Base-by-base conservation (phyloP, 2,888 invertebrate genomes). In the Caenorhabditis sp. region DNA sequence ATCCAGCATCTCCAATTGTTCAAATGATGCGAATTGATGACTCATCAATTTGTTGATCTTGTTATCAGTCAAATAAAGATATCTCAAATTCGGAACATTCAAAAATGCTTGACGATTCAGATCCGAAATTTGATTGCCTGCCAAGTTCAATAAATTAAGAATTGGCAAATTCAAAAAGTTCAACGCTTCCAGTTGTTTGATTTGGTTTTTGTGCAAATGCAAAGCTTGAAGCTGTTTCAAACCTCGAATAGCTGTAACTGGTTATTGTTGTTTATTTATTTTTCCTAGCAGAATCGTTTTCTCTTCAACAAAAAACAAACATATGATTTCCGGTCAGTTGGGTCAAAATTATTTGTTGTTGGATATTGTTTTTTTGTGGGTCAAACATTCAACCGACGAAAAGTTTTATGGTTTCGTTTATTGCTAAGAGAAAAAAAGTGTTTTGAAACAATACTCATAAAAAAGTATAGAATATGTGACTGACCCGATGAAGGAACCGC, bases 91-190 rank as follows among this genome's bases (percentile, higher is more conserved):
- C 25, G 88, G 88, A 25, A 87, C 87, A 67, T 88, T 88, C 23
- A 88, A 71, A 61, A 88, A 86, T 7, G 86, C 86, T 74, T 87
- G 84, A 31, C 80, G 73, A 50, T 80, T 80, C 14, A 80, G 58
- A 2, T 77, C 80, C 2, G 71, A 59, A 63, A 87, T 87, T 31
- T 77, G 66, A 62, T 88, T 88, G 23, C 69, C 67, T 3, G 87
- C 86, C 63, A 87, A 68, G 63, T 38, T 88, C 14, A 88, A 79
- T 8, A 88, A 72, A 31, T 84, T 85, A 31, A 88, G 71, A 20
- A 83, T 80, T 4, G 88, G 88, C 17, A 88, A 78, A 66, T 88
- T 88, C 80, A 88, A 80, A 62, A 88, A 87, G 38, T 83, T 81
- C 14, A 88, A 70, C 21, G 85, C 80, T 1, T 84, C 86, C 21